These are phyloP conservation scores for Oryctes rhinoceros DNA, from an alignment of 1,140 invertebrate species.

Conservation along the genomic window DNA sequence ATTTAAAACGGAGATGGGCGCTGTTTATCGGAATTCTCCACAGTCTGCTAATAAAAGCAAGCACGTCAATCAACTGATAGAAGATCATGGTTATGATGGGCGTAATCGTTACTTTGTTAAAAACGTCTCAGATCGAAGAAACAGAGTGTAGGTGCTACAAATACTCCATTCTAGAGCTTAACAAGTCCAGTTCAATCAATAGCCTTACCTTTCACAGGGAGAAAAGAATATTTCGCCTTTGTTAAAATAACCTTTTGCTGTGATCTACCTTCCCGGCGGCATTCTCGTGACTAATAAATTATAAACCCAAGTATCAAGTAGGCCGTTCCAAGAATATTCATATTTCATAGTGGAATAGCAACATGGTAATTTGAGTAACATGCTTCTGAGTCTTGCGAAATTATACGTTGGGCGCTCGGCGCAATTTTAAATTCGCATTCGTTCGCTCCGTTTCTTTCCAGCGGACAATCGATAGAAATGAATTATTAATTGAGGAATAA, in stretches of 20 bases:
- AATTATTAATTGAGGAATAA: conserved; percentile 2
- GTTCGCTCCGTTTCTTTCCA: neutral
- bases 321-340: neutral
- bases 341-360: neutral
- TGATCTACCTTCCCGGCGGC: neutral
- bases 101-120: too few species aligned
- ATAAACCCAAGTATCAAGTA: neutral
- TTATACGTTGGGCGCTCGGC: neutral
- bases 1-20: too few species aligned
- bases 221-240: neutral
- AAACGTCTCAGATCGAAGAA: too few species aligned
- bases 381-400: neutral
- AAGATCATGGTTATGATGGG: too few species aligned
- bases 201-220: neutral
- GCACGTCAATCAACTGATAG: too few species aligned
- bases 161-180: too few species aligned
- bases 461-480: neutral
- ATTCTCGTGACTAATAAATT: conserved; percentile 6
- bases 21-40: too few species aligned
- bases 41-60: too few species aligned
- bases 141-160: too few species aligned
- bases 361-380: neutral
- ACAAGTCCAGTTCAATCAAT: neutral
- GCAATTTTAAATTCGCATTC: neutral
- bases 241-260: neutral